Conservation (phyloP, 2,113 vertebrate species). For the Chinchilla lanigera region DNA sequence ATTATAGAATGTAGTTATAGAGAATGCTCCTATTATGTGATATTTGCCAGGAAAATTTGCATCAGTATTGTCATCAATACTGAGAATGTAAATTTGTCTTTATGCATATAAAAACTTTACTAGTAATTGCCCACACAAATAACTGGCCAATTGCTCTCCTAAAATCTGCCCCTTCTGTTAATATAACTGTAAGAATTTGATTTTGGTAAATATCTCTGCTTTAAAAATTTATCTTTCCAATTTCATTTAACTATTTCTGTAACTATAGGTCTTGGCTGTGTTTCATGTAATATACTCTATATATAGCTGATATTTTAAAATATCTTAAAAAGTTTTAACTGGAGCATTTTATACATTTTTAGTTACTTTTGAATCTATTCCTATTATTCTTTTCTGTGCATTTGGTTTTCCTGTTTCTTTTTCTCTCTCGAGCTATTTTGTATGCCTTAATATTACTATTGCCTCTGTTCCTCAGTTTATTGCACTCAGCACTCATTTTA, state of each 20-base stretch:
- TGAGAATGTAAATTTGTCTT: slow-evolving; percentile 55
- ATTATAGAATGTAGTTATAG: slow-evolving; percentile 34
- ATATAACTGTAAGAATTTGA: neutral
- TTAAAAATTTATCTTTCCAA: neutral
- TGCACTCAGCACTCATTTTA: neutral
- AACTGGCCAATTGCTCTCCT: neutral
- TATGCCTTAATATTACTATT: neutral
- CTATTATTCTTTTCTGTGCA: neutral
- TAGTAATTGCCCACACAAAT: slow-evolving; percentile 17
- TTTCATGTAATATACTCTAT: neutral
- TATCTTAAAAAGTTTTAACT: neutral
- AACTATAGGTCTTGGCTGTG: neutral
- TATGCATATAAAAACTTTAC: slow-evolving; percentile 37
- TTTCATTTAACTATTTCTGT: neutral
- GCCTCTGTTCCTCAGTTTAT: neutral
- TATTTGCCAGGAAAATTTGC: neutral
- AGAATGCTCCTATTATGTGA: neutral
- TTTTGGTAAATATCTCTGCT: neutral
- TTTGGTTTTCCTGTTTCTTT: neutral
- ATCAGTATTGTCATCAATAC: slow-evolving; percentile 47
- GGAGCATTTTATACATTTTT: neutral
- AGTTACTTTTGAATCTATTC: neutral
- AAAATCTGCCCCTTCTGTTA: neutral
- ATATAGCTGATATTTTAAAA: neutral
- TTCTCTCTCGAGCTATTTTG: neutral